Evolutionary conservation across 2,888 invertebrate species (phyloP), one percentile per base, ranked within the genome.

Genomic region (Phalangium opilio): DNA sequence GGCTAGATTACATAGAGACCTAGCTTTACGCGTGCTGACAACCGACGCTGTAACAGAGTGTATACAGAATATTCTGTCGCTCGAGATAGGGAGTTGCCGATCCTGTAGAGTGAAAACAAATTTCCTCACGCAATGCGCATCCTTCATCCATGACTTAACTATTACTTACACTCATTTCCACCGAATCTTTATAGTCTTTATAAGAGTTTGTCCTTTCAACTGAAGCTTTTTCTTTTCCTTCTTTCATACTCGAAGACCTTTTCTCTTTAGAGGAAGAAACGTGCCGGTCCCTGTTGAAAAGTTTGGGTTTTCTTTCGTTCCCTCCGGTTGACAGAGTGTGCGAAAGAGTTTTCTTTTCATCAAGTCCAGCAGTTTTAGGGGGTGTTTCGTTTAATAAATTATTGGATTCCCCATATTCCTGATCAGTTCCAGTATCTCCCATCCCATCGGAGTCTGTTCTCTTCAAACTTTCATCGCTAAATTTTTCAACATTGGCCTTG

Each of bases 401-500:
- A 27, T 27, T 27, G 62, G 79, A 78, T 44, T 76, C 76, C 49
- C 77, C 78, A 32, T 74, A 76, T 62, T 80, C 79, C 49, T 76
- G 76, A 65, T 81, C 78, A 21, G 78, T 77, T 15, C 50, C 50
- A 35, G 48, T 14, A 8, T 27, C 27, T 8, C 27, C 27, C 5
- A 27, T 27, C 8, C 18, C 38, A 54, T 74, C 74, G 35, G 73
- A 73, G 60, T 74, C 74, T 17, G 71, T 72, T 52, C 70, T 67
- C 54, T 72, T 69, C 18, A 72, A 72, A 57, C 72, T 73, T 59
- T 74, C 73, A 55, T 73, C 73, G 60, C 73, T 73, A 53, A 69
- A 65, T 50, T 71, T 64, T 50, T 73, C 74, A 10, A n/a, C 18
- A 18, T 18, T 38, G 8, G 18, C 38, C 38, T 38, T 12, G 14